Conservation (phyloP, 2,888 invertebrate genomes). For the Dynastes hyllus region DNA sequence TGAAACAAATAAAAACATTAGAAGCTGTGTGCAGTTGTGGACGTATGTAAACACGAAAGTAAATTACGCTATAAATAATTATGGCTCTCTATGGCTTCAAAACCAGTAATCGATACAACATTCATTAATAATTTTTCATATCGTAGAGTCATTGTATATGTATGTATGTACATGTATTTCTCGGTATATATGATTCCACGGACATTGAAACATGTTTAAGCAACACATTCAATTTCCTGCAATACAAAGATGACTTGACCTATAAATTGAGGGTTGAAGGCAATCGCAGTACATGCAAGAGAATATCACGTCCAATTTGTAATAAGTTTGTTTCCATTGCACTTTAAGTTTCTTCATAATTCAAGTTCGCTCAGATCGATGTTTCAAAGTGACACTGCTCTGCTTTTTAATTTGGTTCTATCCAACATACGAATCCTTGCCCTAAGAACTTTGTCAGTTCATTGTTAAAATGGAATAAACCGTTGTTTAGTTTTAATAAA, state of each 20-base stretch:
- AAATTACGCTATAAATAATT: conserved; percentile 5
- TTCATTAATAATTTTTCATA: conserved; percentile 27
- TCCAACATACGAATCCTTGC: too few species aligned
- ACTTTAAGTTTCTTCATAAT: too few species aligned
- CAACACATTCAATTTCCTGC: conserved; percentile 30
- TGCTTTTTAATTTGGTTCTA: too few species aligned
- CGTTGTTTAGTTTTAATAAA: too few species aligned
- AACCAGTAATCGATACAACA: not conserved
- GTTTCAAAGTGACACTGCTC: too few species aligned
- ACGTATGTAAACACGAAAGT: not conserved
- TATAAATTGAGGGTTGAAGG: conserved; percentile 26
- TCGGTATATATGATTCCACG: not conserved
- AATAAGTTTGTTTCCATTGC: not conserved
- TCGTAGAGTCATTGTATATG: not conserved
- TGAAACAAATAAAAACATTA: too few species aligned
- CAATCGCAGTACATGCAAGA: not conserved
- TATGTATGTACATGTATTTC: not conserved
- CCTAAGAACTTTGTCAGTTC: too few species aligned
- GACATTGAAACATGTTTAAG: conserved; percentile 12
- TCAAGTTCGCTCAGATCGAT: too few species aligned
- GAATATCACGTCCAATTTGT: not conserved
- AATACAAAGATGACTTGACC: conserved; percentile 23
- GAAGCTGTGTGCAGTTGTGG: too few species aligned
- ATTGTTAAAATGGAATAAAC: too few species aligned
- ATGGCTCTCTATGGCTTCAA: conserved; percentile 10